A percentile compares a stretch with the other conserved stretches of the same genome.
phyloP scores from a whole-genome alignment of 1,140 invertebrate genomes.

The Aphis craccivora region DNA sequence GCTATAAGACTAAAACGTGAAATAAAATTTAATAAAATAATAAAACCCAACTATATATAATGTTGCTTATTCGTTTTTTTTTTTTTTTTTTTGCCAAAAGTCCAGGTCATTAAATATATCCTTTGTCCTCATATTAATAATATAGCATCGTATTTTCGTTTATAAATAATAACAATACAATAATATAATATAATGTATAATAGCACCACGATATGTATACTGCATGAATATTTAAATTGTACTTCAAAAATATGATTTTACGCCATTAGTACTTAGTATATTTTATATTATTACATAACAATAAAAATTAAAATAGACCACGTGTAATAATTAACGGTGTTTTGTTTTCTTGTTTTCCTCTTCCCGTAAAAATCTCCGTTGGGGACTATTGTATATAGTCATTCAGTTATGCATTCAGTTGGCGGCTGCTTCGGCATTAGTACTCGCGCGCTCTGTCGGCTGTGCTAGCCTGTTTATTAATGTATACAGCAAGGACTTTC shows the following conservation, averaged over 20 bases:
- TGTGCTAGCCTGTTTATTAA: not conserved
- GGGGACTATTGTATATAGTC: not conserved
- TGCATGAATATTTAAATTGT: not conserved
- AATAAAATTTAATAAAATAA: not conserved
- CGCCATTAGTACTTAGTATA: not conserved
- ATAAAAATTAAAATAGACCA: not conserved
- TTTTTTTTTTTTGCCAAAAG: too few relatives aligned
- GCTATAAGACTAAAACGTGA: too few relatives aligned
- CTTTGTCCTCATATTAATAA: not conserved
- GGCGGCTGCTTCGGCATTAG: not conserved
- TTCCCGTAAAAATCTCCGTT: not conserved
- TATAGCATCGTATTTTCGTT: not conserved
- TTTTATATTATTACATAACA: not conserved
- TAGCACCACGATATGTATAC: not conserved
- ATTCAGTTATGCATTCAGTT: not conserved
- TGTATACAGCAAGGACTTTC: not conserved
- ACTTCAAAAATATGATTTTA: not conserved
- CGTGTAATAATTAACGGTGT: not conserved
- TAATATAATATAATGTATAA: not conserved
- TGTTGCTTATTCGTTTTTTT: too few relatives aligned
- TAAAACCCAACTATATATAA: not conserved
- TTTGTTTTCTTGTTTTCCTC: not conserved
- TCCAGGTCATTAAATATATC: not conserved
- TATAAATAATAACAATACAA: not conserved
- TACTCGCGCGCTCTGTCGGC: not conserved